A percentile compares a stretch with the other conserved stretches of the same genome.
These are phyloP conservation scores for Drosophila paranaensis DNA, from an alignment of 2,888 invertebrate species.

Conservation along the genomic window DNA sequence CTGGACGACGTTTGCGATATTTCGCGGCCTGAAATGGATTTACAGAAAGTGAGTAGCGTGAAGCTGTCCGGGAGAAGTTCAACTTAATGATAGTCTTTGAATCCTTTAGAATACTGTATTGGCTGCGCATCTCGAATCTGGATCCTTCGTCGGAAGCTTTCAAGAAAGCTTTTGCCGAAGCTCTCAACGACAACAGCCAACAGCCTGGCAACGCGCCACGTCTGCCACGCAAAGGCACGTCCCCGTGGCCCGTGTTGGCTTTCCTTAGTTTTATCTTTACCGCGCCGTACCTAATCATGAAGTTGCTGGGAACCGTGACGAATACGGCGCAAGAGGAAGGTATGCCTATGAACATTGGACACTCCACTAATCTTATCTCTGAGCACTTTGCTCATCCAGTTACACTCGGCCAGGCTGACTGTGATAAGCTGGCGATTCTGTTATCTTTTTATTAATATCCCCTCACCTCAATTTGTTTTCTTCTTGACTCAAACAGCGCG, in stretches of 20 bases:
- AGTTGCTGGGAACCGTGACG: slow-evolving; percentile 88
- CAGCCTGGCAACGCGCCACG: slow-evolving; percentile 62
- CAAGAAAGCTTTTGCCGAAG: slow-evolving; percentile 85
- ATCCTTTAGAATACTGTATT: slow-evolving; percentile 79
- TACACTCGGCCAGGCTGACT: slow-evolving; percentile 30
- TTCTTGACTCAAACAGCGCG: slow-evolving; percentile 85
- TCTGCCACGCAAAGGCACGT: slow-evolving; percentile 84
- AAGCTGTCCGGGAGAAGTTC: neutral
- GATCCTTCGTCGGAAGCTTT: slow-evolving; percentile 84
- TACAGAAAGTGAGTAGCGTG: slow-evolving; percentile 86
- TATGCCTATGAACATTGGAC: slow-evolving; percentile 73
- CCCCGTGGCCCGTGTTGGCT: slow-evolving; percentile 94
- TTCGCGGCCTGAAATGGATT: slow-evolving; percentile 92
- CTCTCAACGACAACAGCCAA: slow-evolving; percentile 80
- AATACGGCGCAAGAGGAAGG: slow-evolving; percentile 87
- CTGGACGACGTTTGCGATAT: slow-evolving; percentile 93
- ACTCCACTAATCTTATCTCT: slow-evolving; percentile 62
- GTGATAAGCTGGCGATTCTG: slow-evolving; percentile 49
- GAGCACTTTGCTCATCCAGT: slow-evolving; percentile 56
- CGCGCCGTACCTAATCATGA: slow-evolving; percentile 96
- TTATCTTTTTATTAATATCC: slow-evolving; percentile 13
- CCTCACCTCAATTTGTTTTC: slow-evolving; percentile 2
- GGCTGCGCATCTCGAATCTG: slow-evolving; percentile 82
- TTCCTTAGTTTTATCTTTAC: slow-evolving; percentile 95
- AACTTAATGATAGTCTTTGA: neutral